phyloP scores from a whole-genome alignment of 1,140 invertebrate species.

The Stegodyphus mimosarum region DNA sequence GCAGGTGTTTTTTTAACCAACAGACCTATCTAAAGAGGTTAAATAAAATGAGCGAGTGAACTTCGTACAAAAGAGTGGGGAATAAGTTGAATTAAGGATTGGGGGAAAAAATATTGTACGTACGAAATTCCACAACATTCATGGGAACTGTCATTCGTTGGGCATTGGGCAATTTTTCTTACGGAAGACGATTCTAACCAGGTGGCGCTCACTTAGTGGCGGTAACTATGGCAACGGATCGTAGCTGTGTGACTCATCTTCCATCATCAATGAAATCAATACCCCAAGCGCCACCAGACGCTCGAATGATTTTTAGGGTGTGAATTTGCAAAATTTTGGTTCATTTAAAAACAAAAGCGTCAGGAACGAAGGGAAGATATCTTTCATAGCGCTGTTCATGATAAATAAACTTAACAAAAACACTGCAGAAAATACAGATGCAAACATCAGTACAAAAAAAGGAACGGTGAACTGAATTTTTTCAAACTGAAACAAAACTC shows the following conservation, averaged over 20 bases:
- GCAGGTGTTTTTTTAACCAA: too few relatives aligned
- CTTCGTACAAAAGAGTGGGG: too few relatives aligned
- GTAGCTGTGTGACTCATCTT: slow-evolving; percentile 55
- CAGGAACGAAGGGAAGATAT: too few relatives aligned
- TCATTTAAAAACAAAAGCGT: not conserved
- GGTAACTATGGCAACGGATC: slow-evolving; percentile 50
- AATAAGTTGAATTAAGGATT: too few relatives aligned
- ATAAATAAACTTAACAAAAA: too few relatives aligned
- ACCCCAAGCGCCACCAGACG: slow-evolving; percentile 7
- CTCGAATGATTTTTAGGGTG: not conserved
- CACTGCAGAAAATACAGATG: too few relatives aligned
- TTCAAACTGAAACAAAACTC: too few relatives aligned
- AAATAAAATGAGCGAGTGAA: too few relatives aligned
- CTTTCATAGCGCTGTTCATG: too few relatives aligned
- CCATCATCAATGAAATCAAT: slow-evolving; percentile 60
- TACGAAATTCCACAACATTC: slow-evolving; percentile 44
- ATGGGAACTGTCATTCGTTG: slow-evolving; percentile 26
- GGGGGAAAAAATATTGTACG: not conserved
- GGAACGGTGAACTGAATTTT: too few relatives aligned
- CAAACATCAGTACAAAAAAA: too few relatives aligned
- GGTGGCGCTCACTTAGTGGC: slow-evolving; percentile 54
- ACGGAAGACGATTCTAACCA: slow-evolving; percentile 18
- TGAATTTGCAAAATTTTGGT: not conserved
- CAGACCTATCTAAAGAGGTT: too few relatives aligned
- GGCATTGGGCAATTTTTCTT: slow-evolving; percentile 25